Evolutionary conservation across 2,888 invertebrate genomes (phyloP), one percentile per base, ranked within the genome.

Genomic region (Allygus modestus): DNA sequence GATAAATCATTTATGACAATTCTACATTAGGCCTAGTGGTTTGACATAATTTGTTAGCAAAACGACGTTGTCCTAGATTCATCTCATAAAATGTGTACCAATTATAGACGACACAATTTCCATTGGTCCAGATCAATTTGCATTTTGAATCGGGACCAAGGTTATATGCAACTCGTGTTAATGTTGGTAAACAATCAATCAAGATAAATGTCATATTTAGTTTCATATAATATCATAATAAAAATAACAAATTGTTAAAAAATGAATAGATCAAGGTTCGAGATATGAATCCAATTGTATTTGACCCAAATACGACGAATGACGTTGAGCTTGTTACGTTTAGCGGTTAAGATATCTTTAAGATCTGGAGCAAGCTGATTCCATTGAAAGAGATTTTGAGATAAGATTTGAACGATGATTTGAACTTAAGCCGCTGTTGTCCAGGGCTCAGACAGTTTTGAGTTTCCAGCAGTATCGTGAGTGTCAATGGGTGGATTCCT

Each of bases 101-200:
- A 17, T 15, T 15, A 15, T 15, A 9, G 1, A 4, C 11, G 7
- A 7, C 11, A 37, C 37, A 37, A 37, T 4, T 37, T 11, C 37
- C 4, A 37, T 37, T 37, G 37, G 11, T 37, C 4, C 37, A 37
- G 11, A 37, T 37, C 11, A 37, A 37, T 2, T 0, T 58, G 58
- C 58, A 23, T 58, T 58, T 58, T 2, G 5, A 17, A 28, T 65
- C 28, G 17, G 28, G 65, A n/a, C 12, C 65, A 65, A 15, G 65
- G 65, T 65, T 12, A 1, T 17, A 1, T 65, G 31, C 28, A 65
- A 23, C 23, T 31, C 1, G 15, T n/a, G 12, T 11, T 17, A 65
- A 58, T 58, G 65, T 65, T 65, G 17, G 65, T 65, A 65, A 65
- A 65, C 65, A 65, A 31, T 51, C 31, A 28, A 31, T 65, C 28